A percentile compares a stretch with the other conserved stretches of the same genome.
These are phyloP conservation scores for Callorhinus ursinus DNA, from an alignment of 2,113 vertebrate species.

Conservation along the genomic window DNA sequence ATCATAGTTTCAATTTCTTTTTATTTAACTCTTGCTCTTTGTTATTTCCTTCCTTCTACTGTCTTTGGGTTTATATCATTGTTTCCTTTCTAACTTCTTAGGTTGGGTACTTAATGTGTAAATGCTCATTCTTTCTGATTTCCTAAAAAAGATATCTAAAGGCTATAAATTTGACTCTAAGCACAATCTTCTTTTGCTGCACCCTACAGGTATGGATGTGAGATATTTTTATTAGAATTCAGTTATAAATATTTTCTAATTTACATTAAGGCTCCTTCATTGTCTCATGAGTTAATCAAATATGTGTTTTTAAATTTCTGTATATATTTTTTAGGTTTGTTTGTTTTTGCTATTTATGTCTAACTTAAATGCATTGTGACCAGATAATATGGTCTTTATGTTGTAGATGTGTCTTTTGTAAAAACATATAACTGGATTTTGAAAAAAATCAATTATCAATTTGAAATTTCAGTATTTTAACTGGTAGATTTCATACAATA, in stretches of 20 bases:
- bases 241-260: not conserved
- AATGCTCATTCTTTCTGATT: not conserved
- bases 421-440: not conserved
- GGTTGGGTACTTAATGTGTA: not conserved
- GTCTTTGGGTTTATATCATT: not conserved
- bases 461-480: conserved; percentile 8
- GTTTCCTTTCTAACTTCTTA: not conserved
- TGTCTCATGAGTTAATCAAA: not conserved
- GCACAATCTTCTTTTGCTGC: not conserved
- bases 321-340: not conserved
- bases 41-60: not conserved
- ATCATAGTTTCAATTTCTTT: not conserved
- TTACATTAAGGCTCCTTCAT: not conserved
- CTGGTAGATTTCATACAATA: not conserved
- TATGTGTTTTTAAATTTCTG: not conserved
- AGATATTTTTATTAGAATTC: conserved; percentile 9
- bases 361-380: not conserved
- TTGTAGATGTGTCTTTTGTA: not conserved
- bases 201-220: not conserved
- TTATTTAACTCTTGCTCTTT: not conserved
- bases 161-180: not conserved
- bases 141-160: not conserved
- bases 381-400: not conserved
- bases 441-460: not conserved
- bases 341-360: not conserved